Base-by-base conservation (phyloP, 2,888 invertebrate species). In the Ptilodon capucinus region DNA sequence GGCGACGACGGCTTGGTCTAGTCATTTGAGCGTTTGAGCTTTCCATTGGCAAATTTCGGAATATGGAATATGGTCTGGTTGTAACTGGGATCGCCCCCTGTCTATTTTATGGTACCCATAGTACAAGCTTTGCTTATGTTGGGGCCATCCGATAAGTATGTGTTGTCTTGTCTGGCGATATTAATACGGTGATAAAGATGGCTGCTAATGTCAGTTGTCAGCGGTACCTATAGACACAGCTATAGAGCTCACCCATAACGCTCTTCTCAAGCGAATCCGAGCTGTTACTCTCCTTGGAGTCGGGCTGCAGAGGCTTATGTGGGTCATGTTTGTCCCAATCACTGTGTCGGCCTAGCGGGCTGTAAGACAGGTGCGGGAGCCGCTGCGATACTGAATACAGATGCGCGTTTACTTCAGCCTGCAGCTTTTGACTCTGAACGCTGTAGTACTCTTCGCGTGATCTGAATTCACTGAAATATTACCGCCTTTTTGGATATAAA, bases 311-410 rank as follows among this genome's bases (percentile, higher is more conserved):
- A 0, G 89, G 80, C 54, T 91, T 90, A 57, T 91, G 91, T 0
- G 81, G 71, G 34, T 91, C 91, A 74, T 90, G 90, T 62, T 91
- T 91, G 48, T 91, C 91, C 91, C 91, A 91, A 40, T 91, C 91
- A 60, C 78, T 86, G 64, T 91, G 91, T 0, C 91, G 77, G 2
- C 91, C 91, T 7, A 91, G 47, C 0, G 91, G 91, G 60, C 91
- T 91, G 55, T 90, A 91, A 0, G 91, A 87, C 2, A 92, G 70
- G 54, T 92, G 91, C 0, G 93, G 92, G 34, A 93, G 75, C 19
- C 93, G 79, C 69, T 93, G 93, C 0, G 93, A 93, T 8, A 93
- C 93, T 0, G 93, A 93, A 64, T 93, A 93, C 16, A 93, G 63
- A 54, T 92, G 91, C 0, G 92, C 91, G 40, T 89, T 91, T 40